Evolutionary conservation across 1,140 invertebrate genomes (phyloP).

Genomic region (Alviniconcha marisindica): DNA sequence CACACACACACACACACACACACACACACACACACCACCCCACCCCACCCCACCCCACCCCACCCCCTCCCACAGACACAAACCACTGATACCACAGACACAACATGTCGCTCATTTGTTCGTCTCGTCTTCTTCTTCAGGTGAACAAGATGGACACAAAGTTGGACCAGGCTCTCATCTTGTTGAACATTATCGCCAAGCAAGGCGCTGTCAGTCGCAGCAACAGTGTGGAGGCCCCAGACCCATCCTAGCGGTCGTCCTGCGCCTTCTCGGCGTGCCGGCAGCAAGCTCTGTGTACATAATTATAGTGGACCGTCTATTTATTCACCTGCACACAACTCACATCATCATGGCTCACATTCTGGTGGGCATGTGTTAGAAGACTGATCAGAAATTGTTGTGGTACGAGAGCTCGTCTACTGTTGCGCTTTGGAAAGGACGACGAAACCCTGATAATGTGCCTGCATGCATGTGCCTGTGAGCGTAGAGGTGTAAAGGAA

Average conservation of each 20-base stretch:
- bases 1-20: too few relatives aligned
- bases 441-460: too few relatives aligned
- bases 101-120: too few relatives aligned
- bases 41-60: too few relatives aligned
- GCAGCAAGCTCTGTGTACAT: background rate
- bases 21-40: too few relatives aligned
- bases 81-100: too few relatives aligned
- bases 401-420: background rate
- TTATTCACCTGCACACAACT: background rate
- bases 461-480: too few relatives aligned
- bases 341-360: background rate
- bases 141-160: conserved; percentile 84
- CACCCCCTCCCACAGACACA: too few relatives aligned
- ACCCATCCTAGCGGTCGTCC: conserved; percentile 35
- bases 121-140: conserved; percentile 76
- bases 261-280: background rate
- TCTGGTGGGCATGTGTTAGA: background rate
- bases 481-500: too few relatives aligned
- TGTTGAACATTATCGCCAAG: conserved; percentile 80
- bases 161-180: conserved; percentile 82
- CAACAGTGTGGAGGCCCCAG: conserved; percentile 18
- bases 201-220: conserved; percentile 10
- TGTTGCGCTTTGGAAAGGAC: too few relatives aligned
- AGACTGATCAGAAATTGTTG: background rate
- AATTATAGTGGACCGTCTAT: background rate